These are phyloP conservation scores for Neelides folsomi DNA, from an alignment of 2,888 invertebrate species.

Conservation along the genomic window DNA sequence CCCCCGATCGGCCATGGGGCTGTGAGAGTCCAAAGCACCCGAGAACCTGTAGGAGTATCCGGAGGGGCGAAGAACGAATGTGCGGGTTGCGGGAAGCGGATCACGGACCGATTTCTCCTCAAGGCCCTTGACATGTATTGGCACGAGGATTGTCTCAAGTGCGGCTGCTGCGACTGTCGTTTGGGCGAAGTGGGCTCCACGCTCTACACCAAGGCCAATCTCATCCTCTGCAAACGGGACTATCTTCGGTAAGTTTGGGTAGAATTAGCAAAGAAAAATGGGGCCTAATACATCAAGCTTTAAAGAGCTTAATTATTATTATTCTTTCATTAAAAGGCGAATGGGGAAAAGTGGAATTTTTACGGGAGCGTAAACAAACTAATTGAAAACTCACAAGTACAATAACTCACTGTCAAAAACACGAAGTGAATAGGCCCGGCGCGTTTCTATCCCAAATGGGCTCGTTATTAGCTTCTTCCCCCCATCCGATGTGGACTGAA, in stretches of 20 bases:
- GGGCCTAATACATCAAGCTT: slow-evolving; percentile 25
- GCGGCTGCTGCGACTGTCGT: slow-evolving; percentile 92
- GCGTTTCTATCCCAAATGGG: too few relatives aligned
- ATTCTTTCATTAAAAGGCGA: slow-evolving; percentile 33
- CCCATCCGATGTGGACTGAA: slow-evolving; percentile 15
- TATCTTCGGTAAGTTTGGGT: slow-evolving; percentile 48
- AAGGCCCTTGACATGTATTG: slow-evolving; percentile 87
- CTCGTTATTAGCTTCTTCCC: not conserved
- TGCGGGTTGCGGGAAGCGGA: slow-evolving; percentile 86
- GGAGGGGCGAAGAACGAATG: slow-evolving; percentile 57
- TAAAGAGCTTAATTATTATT: slow-evolving; percentile 33
- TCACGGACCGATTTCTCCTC: slow-evolving; percentile 53
- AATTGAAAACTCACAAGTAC: slow-evolving; percentile 33
- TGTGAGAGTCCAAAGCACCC: slow-evolving; percentile 34
- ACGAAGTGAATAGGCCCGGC: slow-evolving; percentile 23
- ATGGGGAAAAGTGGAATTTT: slow-evolving; percentile 27
- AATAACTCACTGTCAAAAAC: slow-evolving; percentile 33
- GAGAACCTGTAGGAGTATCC: slow-evolving; percentile 35
- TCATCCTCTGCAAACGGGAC: slow-evolving; percentile 88
- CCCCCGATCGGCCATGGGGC: slow-evolving; percentile 34
- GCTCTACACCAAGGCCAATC: slow-evolving; percentile 85
- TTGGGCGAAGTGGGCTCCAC: slow-evolving; percentile 93
- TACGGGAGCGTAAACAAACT: slow-evolving; percentile 33
- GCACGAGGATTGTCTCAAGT: slow-evolving; percentile 97
- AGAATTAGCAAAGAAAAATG: slow-evolving; percentile 27